Evolutionary conservation across 2,888 invertebrate genomes (phyloP).

Genomic region (Folsomia manolachei): DNA sequence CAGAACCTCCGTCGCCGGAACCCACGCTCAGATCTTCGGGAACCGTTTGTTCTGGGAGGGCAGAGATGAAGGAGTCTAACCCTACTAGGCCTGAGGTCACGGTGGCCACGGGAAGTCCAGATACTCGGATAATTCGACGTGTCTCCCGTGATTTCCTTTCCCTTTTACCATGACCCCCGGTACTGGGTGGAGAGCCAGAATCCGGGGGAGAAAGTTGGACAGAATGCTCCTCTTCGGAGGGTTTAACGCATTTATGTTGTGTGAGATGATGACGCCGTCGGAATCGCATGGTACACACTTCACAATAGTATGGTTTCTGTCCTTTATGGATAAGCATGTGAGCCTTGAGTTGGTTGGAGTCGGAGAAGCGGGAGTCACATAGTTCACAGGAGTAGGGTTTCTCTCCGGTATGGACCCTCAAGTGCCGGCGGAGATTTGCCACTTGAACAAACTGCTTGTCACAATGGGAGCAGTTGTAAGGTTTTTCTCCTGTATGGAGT

Average conservation of each 20-base stretch:
- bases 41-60: slow-evolving; percentile 79
- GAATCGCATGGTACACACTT: slow-evolving; percentile 74
- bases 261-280: slow-evolving; percentile 80
- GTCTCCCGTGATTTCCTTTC: slow-evolving; percentile 59
- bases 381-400: slow-evolving; percentile 82
- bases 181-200: slow-evolving; percentile 29
- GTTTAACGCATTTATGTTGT: slow-evolving; percentile 70
- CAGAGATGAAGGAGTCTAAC: slow-evolving; percentile 19
- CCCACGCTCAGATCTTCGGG: slow-evolving; percentile 80
- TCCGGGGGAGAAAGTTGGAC: slow-evolving; percentile 33
- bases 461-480: slow-evolving; percentile 87
- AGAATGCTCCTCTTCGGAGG: slow-evolving; percentile 11
- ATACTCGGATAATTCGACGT: slow-evolving; percentile 58
- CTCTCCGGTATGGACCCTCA: slow-evolving; percentile 88
- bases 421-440: slow-evolving; percentile 81
- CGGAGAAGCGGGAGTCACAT: slow-evolving; percentile 82
- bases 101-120: slow-evolving; percentile 25
- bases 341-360: slow-evolving; percentile 87
- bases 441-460: slow-evolving; percentile 91
- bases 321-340: slow-evolving; percentile 85
- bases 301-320: slow-evolving; percentile 82
- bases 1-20: slow-evolving; percentile 1
- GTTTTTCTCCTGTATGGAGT: slow-evolving; percentile 88
- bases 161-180: slow-evolving; percentile 47
- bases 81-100: slow-evolving; percentile 25